Conservation (phyloP, 2,888 invertebrate species). For the Dicroscelio sp. region DNA sequence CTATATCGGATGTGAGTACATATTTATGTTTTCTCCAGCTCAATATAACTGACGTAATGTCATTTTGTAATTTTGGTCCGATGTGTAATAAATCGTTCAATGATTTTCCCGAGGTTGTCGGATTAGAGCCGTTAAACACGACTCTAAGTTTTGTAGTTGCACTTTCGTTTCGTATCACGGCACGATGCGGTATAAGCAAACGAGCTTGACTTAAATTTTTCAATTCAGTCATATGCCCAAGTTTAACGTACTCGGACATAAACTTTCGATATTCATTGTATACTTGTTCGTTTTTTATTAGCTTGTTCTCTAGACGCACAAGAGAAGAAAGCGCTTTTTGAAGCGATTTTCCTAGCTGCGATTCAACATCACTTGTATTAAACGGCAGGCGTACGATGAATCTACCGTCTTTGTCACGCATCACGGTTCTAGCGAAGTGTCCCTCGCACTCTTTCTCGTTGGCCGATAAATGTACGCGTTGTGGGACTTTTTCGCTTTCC, state of each 20-base stretch:
- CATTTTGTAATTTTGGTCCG: too few species aligned
- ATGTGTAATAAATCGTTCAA: too few species aligned
- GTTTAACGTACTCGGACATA: neutral
- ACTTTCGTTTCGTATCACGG: neutral
- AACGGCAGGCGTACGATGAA: neutral
- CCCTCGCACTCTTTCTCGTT: neutral
- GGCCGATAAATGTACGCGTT: neutral
- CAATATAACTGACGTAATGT: too few species aligned
- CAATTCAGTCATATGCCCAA: neutral
- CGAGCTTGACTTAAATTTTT: neutral
- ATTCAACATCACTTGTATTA: neutral
- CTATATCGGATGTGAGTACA: too few species aligned
- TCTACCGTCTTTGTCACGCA: neutral
- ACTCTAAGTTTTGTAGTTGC: neutral
- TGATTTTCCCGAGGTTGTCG: too few species aligned
- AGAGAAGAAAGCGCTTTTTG: neutral
- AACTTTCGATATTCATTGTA: neutral
- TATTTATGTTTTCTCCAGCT: too few species aligned
- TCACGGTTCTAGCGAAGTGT: neutral
- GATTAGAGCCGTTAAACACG: too few species aligned
- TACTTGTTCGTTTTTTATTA: neutral
- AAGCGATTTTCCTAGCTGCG: neutral
- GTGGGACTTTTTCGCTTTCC: slow-evolving; percentile 2
- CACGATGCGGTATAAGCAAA: neutral
- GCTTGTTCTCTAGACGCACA: neutral